phyloP scores from a whole-genome alignment of 2,113 vertebrate species.

The Neogobius melanostomus region DNA sequence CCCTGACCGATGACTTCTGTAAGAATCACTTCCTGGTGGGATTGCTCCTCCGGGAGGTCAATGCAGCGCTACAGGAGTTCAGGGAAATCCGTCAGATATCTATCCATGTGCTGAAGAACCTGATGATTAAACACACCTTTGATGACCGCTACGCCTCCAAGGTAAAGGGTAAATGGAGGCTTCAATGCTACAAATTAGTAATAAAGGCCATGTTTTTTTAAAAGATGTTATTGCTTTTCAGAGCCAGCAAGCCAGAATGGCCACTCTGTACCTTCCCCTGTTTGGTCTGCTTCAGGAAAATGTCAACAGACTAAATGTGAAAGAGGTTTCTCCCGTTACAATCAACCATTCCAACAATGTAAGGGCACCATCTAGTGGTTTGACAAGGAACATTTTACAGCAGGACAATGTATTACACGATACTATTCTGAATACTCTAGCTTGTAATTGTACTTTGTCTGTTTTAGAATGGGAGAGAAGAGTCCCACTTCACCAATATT shows the following conservation, averaged over 20 bases:
- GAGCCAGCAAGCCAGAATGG: slow-evolving; percentile 94
- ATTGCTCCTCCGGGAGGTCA: slow-evolving; percentile 90
- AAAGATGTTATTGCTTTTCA: slow-evolving; percentile 65
- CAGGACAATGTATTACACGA: not conserved
- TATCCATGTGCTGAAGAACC: slow-evolving; percentile 92
- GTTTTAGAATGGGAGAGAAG: slow-evolving; percentile 86
- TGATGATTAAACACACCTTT: slow-evolving; percentile 97
- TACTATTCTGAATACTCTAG: not conserved
- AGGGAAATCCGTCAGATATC: slow-evolving; percentile 89
- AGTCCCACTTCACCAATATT: slow-evolving; percentile 75
- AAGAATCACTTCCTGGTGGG: slow-evolving; percentile 97
- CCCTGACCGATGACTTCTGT: slow-evolving; percentile 95
- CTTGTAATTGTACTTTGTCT: not conserved
- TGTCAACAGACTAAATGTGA: slow-evolving; percentile 93
- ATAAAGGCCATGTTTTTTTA: not conserved
- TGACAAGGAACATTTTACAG: not conserved
- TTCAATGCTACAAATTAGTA: not conserved
- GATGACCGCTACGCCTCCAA: slow-evolving; percentile 92
- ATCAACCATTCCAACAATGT: slow-evolving; percentile 85
- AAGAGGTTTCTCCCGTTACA: slow-evolving; percentile 85
- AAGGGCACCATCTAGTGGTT: slow-evolving; percentile 69
- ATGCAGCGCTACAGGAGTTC: slow-evolving; percentile 89
- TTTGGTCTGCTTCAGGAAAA: slow-evolving; percentile 96
- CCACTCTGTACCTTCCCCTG: slow-evolving; percentile 93
- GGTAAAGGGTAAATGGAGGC: slow-evolving; percentile 82